Evolutionary conservation across 2,113 vertebrate species (phyloP), one percentile per base, ranked within the genome.

Genomic region (Lepus americanus): DNA sequence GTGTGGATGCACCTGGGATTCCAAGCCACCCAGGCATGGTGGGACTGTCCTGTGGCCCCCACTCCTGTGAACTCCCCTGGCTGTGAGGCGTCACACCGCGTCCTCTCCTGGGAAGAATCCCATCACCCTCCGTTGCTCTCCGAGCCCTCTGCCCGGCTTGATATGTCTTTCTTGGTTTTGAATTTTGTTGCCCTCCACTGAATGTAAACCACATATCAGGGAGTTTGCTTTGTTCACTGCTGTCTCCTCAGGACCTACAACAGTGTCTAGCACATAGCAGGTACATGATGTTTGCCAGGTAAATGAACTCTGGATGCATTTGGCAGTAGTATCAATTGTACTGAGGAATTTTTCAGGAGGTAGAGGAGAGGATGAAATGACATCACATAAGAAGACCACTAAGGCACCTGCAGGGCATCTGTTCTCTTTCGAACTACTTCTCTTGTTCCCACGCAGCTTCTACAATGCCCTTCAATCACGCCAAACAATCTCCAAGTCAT

Each of bases 121-220:
- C 20, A 82, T 53, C 9, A 84, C 11, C 23, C 9, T 85, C 19
- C 31, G 72, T 89, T 51, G 33, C 53, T 83, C 44, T 72, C 66
- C 36, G 36, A 88, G 33, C 4, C 4, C 55, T 44, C 51, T 74
- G 36, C 4, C 64, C 51, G 55, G 9, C 36, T 67, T 83, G 85
- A 55, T 79, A 27, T 82, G 36, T 82, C 51, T 95, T 90, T 69
- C 20, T 78, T 88, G 66, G 12, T 9, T 74, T 95, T 74, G n/a
- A 29, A 87, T 49, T 77, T 87, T 88, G 39, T 66, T 94, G 92
- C n/a, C 59, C n/a, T 70, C 39, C 22, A 55, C 19, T 82, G 5
- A 49, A 31, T 36, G 10, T 69, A 80, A 94, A 77, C 5, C 0
- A 9, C 22, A 49, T 10, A 55, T n/a, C 73, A 89, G 63, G 0